These are phyloP conservation scores for Chelonoidis abingdonii DNA, from an alignment of 2,113 vertebrate species.

Conservation along the genomic window DNA sequence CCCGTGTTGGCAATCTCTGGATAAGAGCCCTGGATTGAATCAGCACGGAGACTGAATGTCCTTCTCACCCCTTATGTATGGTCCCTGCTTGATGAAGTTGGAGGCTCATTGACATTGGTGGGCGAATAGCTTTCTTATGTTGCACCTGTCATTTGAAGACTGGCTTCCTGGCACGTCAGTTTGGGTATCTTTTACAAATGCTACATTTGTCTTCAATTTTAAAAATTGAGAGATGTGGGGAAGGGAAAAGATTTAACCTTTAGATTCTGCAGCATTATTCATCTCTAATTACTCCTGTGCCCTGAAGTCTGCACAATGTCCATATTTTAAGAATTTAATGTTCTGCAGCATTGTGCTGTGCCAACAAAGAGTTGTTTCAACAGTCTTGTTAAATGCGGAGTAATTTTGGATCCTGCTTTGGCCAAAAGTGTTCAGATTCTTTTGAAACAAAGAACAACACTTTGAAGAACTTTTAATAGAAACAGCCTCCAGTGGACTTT, in stretches of 20 bases:
- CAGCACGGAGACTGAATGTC: neutral
- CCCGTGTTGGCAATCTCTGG: neutral
- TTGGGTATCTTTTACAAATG: neutral
- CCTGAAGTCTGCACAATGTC: neutral
- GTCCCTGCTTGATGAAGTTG: neutral
- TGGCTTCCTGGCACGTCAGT: neutral
- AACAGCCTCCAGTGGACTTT: neutral
- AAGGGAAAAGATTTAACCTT: neutral
- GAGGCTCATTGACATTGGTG: neutral
- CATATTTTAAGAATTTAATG: neutral
- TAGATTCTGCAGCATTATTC: neutral
- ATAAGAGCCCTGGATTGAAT: neutral
- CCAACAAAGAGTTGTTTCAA: neutral
- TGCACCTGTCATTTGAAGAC: neutral
- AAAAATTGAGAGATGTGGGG: neutral
- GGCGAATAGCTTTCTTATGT: neutral
- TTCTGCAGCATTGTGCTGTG: neutral
- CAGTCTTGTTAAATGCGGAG: neutral
- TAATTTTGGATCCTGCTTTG: neutral
- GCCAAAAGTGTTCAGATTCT: neutral
- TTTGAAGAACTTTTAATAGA: neutral
- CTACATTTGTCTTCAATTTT: neutral
- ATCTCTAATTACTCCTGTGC: neutral
- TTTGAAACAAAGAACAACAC: neutral
- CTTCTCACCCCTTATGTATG: fast-evolving